Evolutionary conservation across 2,113 vertebrate genomes (phyloP).

Genomic region (Amazona guildingii): DNA sequence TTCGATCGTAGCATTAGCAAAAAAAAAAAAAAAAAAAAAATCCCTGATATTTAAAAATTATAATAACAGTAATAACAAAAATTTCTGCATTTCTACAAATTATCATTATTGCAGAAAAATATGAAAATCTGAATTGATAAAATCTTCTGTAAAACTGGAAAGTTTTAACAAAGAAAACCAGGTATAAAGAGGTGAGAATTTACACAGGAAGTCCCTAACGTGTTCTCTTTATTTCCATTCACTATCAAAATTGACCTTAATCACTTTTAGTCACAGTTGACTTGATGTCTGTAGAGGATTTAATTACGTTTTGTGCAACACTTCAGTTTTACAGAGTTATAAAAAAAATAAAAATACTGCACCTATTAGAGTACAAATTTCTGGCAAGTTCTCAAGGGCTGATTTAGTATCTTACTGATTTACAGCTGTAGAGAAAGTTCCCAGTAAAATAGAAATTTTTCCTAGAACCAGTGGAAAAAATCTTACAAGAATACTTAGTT

Average conservation of each 20-base stretch:
- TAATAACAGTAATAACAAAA: background rate
- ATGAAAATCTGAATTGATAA: background rate
- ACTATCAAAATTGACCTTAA: background rate
- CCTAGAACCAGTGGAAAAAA: background rate
- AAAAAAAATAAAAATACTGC: background rate
- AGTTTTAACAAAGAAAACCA: background rate
- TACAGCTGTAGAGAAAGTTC: background rate
- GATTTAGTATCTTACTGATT: constrained; percentile 30
- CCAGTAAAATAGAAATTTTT: constrained; percentile 24
- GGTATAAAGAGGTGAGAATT: background rate
- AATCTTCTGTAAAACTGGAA: background rate
- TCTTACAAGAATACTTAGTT: background rate
- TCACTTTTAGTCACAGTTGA: constrained; percentile 1
- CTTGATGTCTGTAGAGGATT: background rate
- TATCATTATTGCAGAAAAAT: background rate
- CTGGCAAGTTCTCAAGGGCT: background rate
- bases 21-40: background rate
- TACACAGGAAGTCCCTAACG: background rate
- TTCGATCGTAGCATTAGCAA: background rate
- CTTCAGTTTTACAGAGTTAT: background rate
- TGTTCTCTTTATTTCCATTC: background rate
- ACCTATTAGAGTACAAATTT: background rate
- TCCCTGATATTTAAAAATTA: background rate
- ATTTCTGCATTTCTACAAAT: background rate
- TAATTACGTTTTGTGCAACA: background rate